Conservation (phyloP, 2,888 invertebrate species). For the Epistrophella euchroma region DNA sequence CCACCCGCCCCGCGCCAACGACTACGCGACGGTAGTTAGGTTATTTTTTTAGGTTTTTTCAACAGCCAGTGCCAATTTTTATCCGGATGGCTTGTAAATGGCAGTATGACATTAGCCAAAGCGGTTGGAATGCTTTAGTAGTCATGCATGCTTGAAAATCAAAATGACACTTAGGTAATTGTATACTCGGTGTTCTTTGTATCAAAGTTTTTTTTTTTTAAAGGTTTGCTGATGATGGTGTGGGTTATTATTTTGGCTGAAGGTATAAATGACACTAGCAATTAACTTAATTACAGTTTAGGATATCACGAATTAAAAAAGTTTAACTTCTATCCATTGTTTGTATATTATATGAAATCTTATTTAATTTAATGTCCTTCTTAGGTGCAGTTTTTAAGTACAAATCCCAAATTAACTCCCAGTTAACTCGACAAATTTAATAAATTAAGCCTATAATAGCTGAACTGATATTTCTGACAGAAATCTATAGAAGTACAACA, state of each 20-base stretch:
- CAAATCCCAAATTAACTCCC: too few relatives aligned
- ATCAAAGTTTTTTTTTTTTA: conserved; percentile 18
- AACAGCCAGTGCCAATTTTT: not conserved
- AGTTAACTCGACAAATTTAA: too few relatives aligned
- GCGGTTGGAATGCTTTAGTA: conserved; percentile 52
- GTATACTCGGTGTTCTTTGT: conserved; percentile 35
- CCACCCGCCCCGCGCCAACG: not conserved
- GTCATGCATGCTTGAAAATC: conserved; percentile 72
- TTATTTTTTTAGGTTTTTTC: not conserved
- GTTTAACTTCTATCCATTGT: too few relatives aligned
- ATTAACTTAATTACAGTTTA: conserved; percentile 66
- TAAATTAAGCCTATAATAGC: too few relatives aligned
- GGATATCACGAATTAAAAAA: not conserved
- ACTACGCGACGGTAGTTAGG: conserved; percentile 27
- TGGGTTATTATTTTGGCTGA: conserved; percentile 68
- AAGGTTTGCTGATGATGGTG: conserved; percentile 29
- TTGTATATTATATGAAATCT: too few relatives aligned
- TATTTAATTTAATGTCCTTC: too few relatives aligned
- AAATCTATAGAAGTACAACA: too few relatives aligned
- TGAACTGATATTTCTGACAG: too few relatives aligned
- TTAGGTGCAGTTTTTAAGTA: too few relatives aligned
- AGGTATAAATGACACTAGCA: conserved; percentile 58
- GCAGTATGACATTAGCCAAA: conserved; percentile 44
- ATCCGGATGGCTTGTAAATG: conserved; percentile 39
- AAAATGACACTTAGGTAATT: conserved; percentile 62